Conservation (phyloP, 2,888 invertebrate species). For the Marronus borbonicus region DNA sequence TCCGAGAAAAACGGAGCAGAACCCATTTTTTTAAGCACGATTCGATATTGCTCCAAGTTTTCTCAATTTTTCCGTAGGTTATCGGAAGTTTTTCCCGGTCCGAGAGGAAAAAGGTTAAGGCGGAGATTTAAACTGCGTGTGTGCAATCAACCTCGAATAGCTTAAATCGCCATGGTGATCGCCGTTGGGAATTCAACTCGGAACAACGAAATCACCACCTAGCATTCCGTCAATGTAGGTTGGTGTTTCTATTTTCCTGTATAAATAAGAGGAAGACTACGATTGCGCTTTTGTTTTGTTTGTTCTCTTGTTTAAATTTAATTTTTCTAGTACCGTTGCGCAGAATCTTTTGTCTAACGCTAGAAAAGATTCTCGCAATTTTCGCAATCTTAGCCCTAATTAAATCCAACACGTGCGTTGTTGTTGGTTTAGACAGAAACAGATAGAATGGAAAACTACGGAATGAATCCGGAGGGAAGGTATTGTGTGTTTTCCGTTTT, state of each 20-base stretch:
- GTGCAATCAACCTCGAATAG: slow-evolving; percentile 14
- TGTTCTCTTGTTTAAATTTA: neutral
- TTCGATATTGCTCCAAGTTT: slow-evolving; percentile 16
- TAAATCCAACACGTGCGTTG: neutral
- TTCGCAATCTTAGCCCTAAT: neutral
- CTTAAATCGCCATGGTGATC: slow-evolving; percentile 22
- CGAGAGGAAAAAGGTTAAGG: slow-evolving; percentile 23
- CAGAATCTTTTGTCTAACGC: neutral
- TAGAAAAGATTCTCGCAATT: neutral
- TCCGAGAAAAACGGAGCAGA: neutral
- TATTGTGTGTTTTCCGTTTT: neutral
- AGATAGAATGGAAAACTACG: neutral
- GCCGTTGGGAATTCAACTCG: slow-evolving; percentile 19
- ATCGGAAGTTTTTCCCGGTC: slow-evolving; percentile 18
- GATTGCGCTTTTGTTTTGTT: neutral
- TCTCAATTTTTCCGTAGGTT: slow-evolving; percentile 24
- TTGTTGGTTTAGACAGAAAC: neutral
- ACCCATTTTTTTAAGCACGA: slow-evolving; percentile 19
- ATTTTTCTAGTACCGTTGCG: neutral
- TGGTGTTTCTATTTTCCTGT: slow-evolving; percentile 4
- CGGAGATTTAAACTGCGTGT: slow-evolving; percentile 24
- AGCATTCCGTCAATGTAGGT: neutral
- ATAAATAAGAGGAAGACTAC: neutral
- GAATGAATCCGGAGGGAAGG: neutral
- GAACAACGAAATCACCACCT: slow-evolving; percentile 4